phyloP scores from a whole-genome alignment of 2,113 vertebrate genomes.

The Glaucidium brasilianum region DNA sequence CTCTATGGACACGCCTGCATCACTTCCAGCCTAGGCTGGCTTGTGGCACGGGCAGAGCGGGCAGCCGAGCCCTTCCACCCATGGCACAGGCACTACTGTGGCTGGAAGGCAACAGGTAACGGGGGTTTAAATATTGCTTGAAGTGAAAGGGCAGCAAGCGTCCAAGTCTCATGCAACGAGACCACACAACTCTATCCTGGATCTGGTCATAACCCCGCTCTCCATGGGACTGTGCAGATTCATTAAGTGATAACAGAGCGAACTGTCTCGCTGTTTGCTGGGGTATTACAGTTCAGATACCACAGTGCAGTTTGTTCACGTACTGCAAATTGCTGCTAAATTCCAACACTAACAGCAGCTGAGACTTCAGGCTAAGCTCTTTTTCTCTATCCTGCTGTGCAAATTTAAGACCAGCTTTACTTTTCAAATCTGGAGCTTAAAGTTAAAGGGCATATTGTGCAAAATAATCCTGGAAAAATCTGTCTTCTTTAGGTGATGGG shows the following conservation, averaged over 20 bases:
- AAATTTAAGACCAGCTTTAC: constrained; percentile 32
- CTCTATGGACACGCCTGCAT: rapidly evolving
- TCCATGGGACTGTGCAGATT: neutral
- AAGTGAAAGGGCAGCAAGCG: neutral
- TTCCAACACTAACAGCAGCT: neutral
- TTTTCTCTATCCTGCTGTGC: neutral
- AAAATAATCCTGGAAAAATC: constrained; percentile 36
- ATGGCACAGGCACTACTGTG: neutral
- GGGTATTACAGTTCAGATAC: neutral
- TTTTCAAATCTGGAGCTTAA: neutral
- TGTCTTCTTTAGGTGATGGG: neutral
- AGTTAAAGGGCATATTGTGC: neutral
- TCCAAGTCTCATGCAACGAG: neutral
- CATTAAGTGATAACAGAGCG: neutral
- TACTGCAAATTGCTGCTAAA: neutral
- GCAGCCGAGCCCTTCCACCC: neutral
- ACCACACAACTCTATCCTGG: neutral
- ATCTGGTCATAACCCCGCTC: neutral
- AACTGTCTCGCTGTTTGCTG: neutral
- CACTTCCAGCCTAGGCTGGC: neutral
- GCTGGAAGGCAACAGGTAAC: neutral
- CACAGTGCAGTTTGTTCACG: neutral
- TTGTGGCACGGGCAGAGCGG: neutral
- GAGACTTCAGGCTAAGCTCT: neutral
- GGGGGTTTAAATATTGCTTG: neutral